Base-by-base conservation (phyloP, 1,140 invertebrate species). In the Ceratosolen fusciceps region DNA sequence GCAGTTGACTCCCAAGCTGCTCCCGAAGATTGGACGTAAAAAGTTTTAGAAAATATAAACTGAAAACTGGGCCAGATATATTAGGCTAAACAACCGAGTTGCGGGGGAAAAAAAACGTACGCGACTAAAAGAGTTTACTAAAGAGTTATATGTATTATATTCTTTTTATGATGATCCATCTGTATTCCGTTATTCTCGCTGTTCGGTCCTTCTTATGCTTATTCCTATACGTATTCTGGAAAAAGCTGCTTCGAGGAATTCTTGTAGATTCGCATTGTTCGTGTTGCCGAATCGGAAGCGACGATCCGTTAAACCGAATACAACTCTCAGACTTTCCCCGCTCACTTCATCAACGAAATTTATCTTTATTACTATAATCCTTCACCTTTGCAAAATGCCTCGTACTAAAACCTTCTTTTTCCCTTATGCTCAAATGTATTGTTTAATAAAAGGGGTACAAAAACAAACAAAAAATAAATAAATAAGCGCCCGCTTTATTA, bases 271-370 rank as follows among this genome's bases (percentile, higher is more conserved):
- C n/a, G n/a, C n/a, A n/a, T n/a, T 39, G 47, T 24, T 26, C 16
- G 12, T 26, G 52, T n/a, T n/a, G 12, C 21, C n/a, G 31, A 54
- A 58, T 14, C 24, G 19, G 21, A 54, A 80, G 80, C 83, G 83
- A 79, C 83, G 83, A 83, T 84, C 83, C 84, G 82, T 84, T 85
- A 85, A 85, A 85, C 85, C 82, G 81, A 85, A 85, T 85, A 79
- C 80, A 49, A 82, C 83, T 73, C 31, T 21, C 52, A 39, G 24
- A 24, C 49, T 58, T 26, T n/a, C 26, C 43, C 14, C 21, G 49
- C 5, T 56, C 39, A 73, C 10, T 60, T 43, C 72, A 16, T 76
- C n/a, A 54, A 19, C 49, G 16, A 31, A 52, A 68, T 54, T 76
- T 76, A 37, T 76, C 47, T 76, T 68, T 76, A 67, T 67, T 31